Percentiles rank a stretch among this genome's conserved stretches.
Evolutionary conservation across 2,797 vertebrate genomes (phyloP).

Genomic region (Bradypus variegatus): DNA sequence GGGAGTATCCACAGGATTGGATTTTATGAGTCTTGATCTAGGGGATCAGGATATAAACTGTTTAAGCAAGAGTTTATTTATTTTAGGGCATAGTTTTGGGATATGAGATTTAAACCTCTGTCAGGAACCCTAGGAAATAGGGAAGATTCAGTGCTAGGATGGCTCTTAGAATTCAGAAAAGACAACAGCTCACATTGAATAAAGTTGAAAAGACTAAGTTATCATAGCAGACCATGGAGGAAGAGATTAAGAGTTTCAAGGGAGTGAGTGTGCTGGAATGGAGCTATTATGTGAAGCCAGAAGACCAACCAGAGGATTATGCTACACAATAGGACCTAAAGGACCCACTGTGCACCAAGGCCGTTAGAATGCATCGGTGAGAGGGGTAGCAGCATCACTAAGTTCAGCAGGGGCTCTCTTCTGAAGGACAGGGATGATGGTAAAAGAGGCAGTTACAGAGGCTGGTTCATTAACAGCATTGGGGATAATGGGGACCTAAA

Average conservation of each 20-base stretch:
- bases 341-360: background rate
- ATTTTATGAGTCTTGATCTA: background rate
- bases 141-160: background rate
- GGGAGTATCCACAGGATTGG: no score
- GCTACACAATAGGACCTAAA: background rate
- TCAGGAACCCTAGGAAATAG: background rate
- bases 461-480: background rate
- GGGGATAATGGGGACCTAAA: background rate
- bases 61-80: no score
- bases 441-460: background rate
- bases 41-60: background rate
- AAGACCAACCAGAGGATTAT: background rate
- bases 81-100: background rate
- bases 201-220: background rate
- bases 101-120: background rate
- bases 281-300: background rate
- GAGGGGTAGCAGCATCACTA: no score
- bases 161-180: background rate
- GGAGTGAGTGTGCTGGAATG: background rate
- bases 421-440: background rate
- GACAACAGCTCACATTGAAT: background rate
- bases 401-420: no score
- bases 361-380: background rate
- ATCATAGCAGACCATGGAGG: background rate
- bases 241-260: background rate